Evolutionary conservation across 64 coral and sea anemone genomes (phyloP).

Genomic region (Stylophora pistillata): DNA sequence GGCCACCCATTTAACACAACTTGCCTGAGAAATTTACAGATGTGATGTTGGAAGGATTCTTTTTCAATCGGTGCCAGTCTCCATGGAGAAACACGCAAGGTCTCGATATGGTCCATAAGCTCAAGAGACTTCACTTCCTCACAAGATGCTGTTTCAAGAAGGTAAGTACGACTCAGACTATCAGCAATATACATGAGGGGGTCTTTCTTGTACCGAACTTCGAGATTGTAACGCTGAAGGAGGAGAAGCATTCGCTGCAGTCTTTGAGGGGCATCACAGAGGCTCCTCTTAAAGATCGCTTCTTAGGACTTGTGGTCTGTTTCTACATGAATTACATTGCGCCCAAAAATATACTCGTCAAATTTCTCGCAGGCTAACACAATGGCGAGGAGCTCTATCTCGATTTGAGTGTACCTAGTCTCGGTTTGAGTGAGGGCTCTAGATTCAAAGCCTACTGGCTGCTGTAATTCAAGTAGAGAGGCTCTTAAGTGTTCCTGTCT

Average conservation of each 20-base stretch:
- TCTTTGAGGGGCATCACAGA: neutral
- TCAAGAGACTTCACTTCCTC: neutral
- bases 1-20: neutral
- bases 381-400: neutral
- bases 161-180: neutral
- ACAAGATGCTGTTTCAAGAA: neutral
- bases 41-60: neutral
- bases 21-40: neutral
- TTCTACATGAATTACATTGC: neutral
- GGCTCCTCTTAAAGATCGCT: slow-evolving; percentile 3
- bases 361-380: neutral
- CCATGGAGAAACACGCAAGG: neutral
- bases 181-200: neutral
- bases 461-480: neutral
- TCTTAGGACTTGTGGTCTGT: neutral
- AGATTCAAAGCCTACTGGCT: slow-evolving; percentile 5
- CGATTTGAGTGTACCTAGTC: neutral
- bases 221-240: neutral
- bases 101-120: neutral
- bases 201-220: neutral
- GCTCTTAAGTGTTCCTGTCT: no score
- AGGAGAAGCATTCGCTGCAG: neutral
- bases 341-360: slow-evolving; percentile 6
- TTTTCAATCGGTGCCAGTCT: neutral
- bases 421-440: neutral